Base-by-base conservation (phyloP, 1,140 invertebrate species). In the Goniozus legneri region DNA sequence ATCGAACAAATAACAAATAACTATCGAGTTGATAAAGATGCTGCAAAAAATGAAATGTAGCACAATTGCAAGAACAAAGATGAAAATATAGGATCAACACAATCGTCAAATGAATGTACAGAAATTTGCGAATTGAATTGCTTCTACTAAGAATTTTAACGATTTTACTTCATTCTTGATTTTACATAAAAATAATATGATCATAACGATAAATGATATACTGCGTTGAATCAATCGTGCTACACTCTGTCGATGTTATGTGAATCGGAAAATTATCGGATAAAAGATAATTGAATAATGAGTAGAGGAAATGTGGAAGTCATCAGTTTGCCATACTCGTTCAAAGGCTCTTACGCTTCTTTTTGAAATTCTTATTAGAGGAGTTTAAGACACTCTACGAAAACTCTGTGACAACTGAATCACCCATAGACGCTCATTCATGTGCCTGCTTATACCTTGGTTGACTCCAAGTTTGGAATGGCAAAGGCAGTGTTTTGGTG, bases 401-500 rank as follows among this genome's bases (percentile, higher is more conserved):
- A 37, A 32, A 36, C 36, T 15, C 35, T 2, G 15, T 30, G 43
- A 44, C 12, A 39, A 22, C 36, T 35, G 16, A 20, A 39, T n/a
- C 35, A 52, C 47, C 33, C 43, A 24, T 24, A 27, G 24, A 59
- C 64, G 66, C 69, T 70, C 69, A 66, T 73, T 72, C 58, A 75
- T 79, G 78, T 80, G 79, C 78, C 76, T 78, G 75, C 74, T 77
- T 79, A 77, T 75, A 77, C 77, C 75, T 78, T 76, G 75, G 73
- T 65, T 72, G 67, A 76, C 70, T 77, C 76, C 76, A 78, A 78
- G 76, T 79, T 79, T 79, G 76, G 77, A 79, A 79, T 79, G 77
- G 78, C 78, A 78, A 77, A 77, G 80, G 80, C 80, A 80, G 78
- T 81, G 83, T 85, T 85, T 86, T 85, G 84, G 83, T 84, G 83